Conservation (phyloP, 2,797 vertebrate genomes). For the Myotis pilosus region DNA sequence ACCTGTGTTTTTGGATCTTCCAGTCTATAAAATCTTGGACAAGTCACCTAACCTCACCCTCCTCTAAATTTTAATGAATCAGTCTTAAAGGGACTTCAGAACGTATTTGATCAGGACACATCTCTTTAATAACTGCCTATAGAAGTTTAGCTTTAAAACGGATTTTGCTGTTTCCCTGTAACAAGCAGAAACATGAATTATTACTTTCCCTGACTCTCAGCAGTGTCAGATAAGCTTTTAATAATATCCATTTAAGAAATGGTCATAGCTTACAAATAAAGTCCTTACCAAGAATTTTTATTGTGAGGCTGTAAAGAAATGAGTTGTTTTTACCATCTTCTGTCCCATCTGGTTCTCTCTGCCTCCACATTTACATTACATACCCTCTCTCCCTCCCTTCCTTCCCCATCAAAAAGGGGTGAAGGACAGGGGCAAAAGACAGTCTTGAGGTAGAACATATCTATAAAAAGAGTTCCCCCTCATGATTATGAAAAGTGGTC, state of each 20-base stretch:
- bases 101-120: background rate
- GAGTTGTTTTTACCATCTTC: background rate
- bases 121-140: background rate
- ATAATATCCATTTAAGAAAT: background rate
- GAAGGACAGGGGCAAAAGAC: background rate
- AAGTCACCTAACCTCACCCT: background rate
- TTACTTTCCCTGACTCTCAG: background rate
- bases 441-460: background rate
- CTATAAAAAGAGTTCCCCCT: background rate
- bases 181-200: background rate
- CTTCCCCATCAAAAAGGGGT: background rate
- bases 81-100: background rate
- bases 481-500: background rate
- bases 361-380: background rate
- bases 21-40: background rate
- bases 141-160: slow-evolving; percentile 41
- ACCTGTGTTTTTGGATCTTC: background rate
- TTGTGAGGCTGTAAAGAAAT: background rate
- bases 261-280: background rate
- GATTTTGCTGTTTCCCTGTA: slow-evolving; percentile 10
- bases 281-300: background rate
- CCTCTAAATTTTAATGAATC: background rate
- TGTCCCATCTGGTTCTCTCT: background rate
- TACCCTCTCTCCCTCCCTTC: no score
- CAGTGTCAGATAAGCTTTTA: background rate